These are phyloP conservation scores for Agrypnia vestita DNA, from an alignment of 1,140 invertebrate species.

Conservation along the genomic window DNA sequence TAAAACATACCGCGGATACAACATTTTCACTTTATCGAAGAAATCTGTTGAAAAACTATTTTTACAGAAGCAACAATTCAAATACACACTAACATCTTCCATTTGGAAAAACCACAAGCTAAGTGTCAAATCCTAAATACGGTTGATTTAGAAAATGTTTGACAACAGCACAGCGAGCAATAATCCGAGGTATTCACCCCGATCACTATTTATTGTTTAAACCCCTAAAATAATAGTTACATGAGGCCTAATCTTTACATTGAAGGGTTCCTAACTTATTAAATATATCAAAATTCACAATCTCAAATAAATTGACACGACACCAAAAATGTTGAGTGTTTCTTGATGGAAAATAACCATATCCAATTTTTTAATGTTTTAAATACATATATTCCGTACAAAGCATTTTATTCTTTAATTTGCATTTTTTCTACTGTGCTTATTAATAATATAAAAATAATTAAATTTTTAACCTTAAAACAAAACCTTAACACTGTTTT, in stretches of 20 bases:
- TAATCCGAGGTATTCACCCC: no score
- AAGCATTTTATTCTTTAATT: conserved; percentile 46
- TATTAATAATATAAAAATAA: conserved; percentile 14
- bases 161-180: no score
- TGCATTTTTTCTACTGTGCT: not conserved
- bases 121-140: no score
- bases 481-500: not conserved
- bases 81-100: no score
- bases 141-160: no score
- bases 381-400: conserved; percentile 50
- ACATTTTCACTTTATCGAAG: no score
- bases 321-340: conserved; percentile 56
- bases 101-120: no score
- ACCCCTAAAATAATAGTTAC: no score
- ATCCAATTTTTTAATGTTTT: conserved; percentile 52
- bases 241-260: conserved; percentile 45
- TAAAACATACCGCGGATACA: no score
- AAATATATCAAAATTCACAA: conserved; percentile 21
- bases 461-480: not conserved
- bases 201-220: no score
- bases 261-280: conserved; percentile 24
- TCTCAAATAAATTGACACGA: conserved; percentile 48
- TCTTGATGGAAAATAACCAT: conserved; percentile 55
- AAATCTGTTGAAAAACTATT: no score
- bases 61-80: no score